A percentile compares a stretch with the other conserved stretches of the same genome.
phyloP scores from a whole-genome alignment of 2,113 vertebrate genomes.

The Climacteris rufus region DNA sequence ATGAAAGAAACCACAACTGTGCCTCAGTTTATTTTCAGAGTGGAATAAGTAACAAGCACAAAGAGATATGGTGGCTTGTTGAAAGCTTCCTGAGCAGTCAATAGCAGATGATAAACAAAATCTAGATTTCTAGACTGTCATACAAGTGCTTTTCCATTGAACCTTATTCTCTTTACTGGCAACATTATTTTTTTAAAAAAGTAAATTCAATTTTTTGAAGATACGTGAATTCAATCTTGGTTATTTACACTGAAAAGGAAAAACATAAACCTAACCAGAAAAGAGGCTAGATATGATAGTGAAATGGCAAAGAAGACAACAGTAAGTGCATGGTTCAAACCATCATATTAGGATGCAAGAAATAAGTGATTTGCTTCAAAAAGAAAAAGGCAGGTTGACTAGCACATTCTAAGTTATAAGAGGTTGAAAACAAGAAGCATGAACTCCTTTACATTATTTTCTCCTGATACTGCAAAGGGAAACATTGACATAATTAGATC shows the following conservation, averaged over 20 bases:
- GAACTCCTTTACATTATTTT: neutral
- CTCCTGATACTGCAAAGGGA: neutral
- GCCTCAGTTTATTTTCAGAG: neutral
- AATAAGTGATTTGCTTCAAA: neutral
- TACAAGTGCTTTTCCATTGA: neutral
- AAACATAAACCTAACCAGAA: accelerated
- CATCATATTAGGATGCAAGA: neutral
- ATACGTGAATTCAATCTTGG: neutral
- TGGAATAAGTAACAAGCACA: neutral
- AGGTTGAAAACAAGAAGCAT: neutral
- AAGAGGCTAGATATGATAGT: neutral
- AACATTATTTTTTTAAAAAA: neutral
- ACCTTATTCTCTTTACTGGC: neutral
- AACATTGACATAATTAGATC: neutral
- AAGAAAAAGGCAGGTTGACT: neutral
- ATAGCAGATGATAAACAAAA: neutral
- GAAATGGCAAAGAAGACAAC: neutral
- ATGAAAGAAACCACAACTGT: neutral
- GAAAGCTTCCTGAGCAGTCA: neutral
- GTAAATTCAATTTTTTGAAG: neutral
- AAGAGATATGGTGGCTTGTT: neutral
- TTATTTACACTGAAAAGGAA: neutral
- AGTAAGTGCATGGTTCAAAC: neutral
- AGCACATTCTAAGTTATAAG: neutral
- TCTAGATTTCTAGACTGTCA: neutral